Conservation (phyloP, 2,888 invertebrate genomes). For the Spilarctia lutea region DNA sequence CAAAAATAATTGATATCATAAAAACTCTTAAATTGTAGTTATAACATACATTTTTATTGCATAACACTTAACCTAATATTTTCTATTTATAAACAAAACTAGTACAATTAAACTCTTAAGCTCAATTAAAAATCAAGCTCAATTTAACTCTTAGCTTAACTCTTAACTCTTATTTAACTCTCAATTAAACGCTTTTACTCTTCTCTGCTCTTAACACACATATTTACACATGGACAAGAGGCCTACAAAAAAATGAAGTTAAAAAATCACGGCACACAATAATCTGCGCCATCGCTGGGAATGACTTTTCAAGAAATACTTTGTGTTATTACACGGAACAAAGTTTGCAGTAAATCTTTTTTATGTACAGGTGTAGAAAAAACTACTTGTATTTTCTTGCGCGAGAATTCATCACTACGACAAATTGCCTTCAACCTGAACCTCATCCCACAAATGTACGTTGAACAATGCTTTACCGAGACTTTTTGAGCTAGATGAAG, state of each 20-base stretch:
- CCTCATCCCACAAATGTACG: conserved; percentile 27
- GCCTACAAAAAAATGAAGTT: not conserved
- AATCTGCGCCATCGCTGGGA: conserved; percentile 4
- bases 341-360: conserved; percentile 20
- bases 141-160: too few species aligned
- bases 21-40: not conserved
- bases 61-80: not conserved
- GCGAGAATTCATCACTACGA: conserved; percentile 24
- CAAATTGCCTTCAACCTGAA: conserved; percentile 26
- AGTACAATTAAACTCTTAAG: not conserved
- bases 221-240: not conserved
- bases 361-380: conserved; percentile 23
- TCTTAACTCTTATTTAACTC: too few species aligned
- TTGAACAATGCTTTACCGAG: conserved; percentile 13
- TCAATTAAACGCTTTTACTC: too few species aligned
- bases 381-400: conserved; percentile 30
- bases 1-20: not conserved
- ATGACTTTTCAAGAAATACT: conserved; percentile 25
- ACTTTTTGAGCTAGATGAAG: conserved; percentile 15
- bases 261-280: not conserved
- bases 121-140: too few species aligned
- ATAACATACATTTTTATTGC: not conserved
- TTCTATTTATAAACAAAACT: not conserved
- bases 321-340: conserved; percentile 16
- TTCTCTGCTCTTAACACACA: too few species aligned